Percentiles rank a stretch among this genome's conserved stretches.
Evolutionary conservation across 2,113 vertebrate genomes (phyloP).

Genomic region (Pachycephala philippinensis): DNA sequence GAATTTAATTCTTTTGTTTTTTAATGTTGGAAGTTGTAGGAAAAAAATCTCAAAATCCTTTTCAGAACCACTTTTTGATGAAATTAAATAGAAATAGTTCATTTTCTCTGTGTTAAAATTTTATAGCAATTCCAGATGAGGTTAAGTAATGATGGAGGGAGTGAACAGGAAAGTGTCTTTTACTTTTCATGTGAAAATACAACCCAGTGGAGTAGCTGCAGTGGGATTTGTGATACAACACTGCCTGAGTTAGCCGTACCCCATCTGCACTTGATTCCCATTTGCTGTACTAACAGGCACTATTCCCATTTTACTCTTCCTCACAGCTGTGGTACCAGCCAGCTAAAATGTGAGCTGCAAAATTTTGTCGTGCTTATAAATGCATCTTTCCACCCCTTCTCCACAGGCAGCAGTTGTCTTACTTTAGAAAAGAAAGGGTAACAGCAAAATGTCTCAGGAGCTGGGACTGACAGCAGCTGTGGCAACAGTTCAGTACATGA

Average conservation of each 20-base stretch:
- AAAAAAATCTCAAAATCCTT: neutral
- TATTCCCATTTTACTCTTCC: neutral
- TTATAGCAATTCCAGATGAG: neutral
- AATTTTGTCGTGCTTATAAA: neutral
- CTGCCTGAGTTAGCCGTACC: neutral
- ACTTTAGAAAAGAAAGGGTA: neutral
- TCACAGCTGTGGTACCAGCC: neutral
- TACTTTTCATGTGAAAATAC: neutral
- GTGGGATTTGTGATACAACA: neutral
- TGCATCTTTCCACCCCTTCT: neutral
- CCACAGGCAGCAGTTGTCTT: neutral
- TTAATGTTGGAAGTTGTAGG: neutral
- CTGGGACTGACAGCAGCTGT: neutral
- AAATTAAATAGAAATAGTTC: neutral
- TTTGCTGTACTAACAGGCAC: neutral
- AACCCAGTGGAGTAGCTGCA: neutral
- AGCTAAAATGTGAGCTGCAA: neutral
- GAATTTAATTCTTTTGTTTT: neutral
- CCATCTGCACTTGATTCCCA: neutral
- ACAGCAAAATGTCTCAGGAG: neutral
- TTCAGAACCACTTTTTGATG: neutral
- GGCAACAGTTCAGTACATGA: neutral
- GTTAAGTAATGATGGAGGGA: neutral
- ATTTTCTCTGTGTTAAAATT: neutral
- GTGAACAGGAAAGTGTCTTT: neutral